Evolutionary conservation across 2,888 invertebrate genomes (phyloP).

Genomic region (Dicyrtoma fusca): DNA sequence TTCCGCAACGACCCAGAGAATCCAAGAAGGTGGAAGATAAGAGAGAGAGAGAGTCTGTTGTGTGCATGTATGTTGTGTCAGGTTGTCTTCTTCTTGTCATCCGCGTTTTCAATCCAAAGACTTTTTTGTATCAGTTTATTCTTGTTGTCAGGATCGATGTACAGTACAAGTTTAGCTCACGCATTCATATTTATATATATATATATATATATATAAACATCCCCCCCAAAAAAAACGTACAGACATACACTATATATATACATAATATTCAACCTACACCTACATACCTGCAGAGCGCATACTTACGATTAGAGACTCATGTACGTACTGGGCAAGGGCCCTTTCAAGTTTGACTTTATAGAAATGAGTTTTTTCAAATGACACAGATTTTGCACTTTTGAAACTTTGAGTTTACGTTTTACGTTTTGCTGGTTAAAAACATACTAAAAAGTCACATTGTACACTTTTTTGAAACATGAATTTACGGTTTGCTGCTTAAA

Average conservation of each 20-base stretch:
- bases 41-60: conserved; percentile 10
- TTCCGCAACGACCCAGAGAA: background rate
- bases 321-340: background rate
- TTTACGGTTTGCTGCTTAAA: too few species aligned
- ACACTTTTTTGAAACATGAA: too few species aligned
- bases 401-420: too few species aligned
- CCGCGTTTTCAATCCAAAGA: conserved; percentile 52
- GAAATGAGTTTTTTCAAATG: too few species aligned
- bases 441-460: too few species aligned
- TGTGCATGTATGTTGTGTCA: conserved; percentile 11
- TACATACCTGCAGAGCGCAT: background rate
- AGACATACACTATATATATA: conserved; percentile 15
- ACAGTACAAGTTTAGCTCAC: conserved; percentile 40
- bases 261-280: conserved; percentile 3
- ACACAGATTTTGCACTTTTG: too few species aligned
- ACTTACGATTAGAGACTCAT: background rate
- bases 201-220: too few species aligned
- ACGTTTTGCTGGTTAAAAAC: too few species aligned
- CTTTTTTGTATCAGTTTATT: conserved; percentile 40
- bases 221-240: conserved; percentile 29
- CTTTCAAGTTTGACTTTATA: too few species aligned
- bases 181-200: conserved; percentile 20
- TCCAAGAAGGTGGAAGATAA: background rate
- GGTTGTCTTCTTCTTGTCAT: conserved; percentile 45
- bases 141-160: conserved; percentile 40